These are phyloP conservation scores for Troides helena DNA, from an alignment of 2,888 invertebrate species.

Conservation along the genomic window DNA sequence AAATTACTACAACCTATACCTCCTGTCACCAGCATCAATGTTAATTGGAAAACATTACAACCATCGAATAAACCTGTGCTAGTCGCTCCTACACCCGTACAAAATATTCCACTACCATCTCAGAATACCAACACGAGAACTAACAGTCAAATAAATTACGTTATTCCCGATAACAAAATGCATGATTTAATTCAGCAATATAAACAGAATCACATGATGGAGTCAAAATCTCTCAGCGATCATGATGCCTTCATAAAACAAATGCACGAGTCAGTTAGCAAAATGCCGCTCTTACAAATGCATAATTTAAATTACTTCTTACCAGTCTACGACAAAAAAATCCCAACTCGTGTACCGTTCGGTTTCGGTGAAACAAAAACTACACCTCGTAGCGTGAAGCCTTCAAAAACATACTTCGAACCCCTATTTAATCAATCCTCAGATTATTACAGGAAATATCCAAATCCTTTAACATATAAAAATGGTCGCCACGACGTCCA, in stretches of 20 bases:
- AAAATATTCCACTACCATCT: neutral
- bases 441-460: slow-evolving; percentile 26
- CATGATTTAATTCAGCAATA: slow-evolving; percentile 39
- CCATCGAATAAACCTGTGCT: slow-evolving; percentile 7
- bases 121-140: slow-evolving; percentile 3
- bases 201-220: slow-evolving; percentile 30
- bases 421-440: slow-evolving; percentile 35
- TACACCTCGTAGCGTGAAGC: slow-evolving; percentile 19
- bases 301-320: slow-evolving; percentile 51
- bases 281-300: slow-evolving; percentile 45
- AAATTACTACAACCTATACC: slow-evolving; percentile 25
- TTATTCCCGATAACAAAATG: slow-evolving; percentile 42
- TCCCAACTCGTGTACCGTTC: slow-evolving; percentile 27
- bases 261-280: slow-evolving; percentile 42
- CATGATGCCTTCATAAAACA: slow-evolving; percentile 39
- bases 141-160: slow-evolving; percentile 36
- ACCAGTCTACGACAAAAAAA: slow-evolving; percentile 45
- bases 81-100: slow-evolving; percentile 7
- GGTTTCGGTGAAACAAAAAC: slow-evolving; percentile 24
- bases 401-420: slow-evolving; percentile 41
- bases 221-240: slow-evolving; percentile 33
- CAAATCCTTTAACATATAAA: slow-evolving; percentile 30
- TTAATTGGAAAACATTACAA: slow-evolving; percentile 22
- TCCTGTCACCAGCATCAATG: slow-evolving; percentile 23
- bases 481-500: slow-evolving; percentile 33